phyloP scores from a whole-genome alignment of 1,140 invertebrate genomes.

The Dufourea novaeangliae region DNA sequence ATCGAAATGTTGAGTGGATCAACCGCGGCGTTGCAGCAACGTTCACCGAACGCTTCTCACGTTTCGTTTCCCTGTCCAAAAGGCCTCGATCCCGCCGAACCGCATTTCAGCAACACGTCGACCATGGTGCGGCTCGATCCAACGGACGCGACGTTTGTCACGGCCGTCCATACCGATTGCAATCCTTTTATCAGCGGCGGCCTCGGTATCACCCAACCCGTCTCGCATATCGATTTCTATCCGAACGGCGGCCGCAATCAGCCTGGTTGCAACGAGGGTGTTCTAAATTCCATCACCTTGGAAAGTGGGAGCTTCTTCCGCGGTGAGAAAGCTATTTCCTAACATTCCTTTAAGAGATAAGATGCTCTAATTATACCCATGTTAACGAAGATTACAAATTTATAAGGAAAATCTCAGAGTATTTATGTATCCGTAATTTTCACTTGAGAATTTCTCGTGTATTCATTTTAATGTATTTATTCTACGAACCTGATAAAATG shows the following conservation, averaged over 20 bases:
- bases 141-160: constrained; percentile 92
- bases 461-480: no score
- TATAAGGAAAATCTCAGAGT: no score
- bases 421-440: no score
- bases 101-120: constrained; percentile 92
- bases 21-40: constrained; percentile 5
- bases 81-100: constrained; percentile 95
- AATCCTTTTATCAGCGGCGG: constrained; percentile 90
- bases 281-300: constrained; percentile 86
- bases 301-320: constrained; percentile 85
- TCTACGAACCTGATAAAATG: no score
- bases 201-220: constrained; percentile 89
- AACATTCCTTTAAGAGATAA: not conserved
- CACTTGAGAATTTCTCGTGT: no score
- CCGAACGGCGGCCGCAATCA: constrained; percentile 93
- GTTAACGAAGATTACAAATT: no score
- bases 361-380: no score
- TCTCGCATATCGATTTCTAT: constrained; percentile 94
- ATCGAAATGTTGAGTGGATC: not conserved
- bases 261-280: constrained; percentile 90
- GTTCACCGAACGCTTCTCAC: constrained; percentile 20
- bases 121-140: constrained; percentile 91
- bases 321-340: constrained; percentile 74
- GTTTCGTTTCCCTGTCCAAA: constrained; percentile 73
- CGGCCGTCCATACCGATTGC: constrained; percentile 94